Percentiles rank a stretch among this genome's conserved stretches.
Evolutionary conservation across 2,888 invertebrate genomes (phyloP).

Genomic region (Bugulina stolonifera): DNA sequence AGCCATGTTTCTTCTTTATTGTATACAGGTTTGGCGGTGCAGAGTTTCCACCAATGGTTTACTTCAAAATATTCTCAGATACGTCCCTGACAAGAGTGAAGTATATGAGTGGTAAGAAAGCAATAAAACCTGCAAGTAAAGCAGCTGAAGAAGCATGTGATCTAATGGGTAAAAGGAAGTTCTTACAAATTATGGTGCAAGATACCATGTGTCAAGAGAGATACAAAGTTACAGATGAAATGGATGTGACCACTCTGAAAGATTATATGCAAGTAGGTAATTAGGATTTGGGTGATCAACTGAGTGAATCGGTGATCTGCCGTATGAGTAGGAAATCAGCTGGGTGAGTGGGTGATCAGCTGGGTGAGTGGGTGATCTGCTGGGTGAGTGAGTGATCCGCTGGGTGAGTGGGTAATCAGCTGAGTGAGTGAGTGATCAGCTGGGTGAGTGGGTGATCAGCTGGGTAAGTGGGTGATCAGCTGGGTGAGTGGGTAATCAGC

Average conservation of each 20-base stretch:
- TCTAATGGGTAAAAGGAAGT: conserved; percentile 49
- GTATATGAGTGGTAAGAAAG: conserved; percentile 49
- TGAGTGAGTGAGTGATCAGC: too few species aligned
- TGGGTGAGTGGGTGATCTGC: too few species aligned
- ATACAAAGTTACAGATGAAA: conserved; percentile 44
- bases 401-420: too few species aligned
- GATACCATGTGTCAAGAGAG: conserved; percentile 45
- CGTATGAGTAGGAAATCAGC: too few species aligned
- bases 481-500: too few species aligned
- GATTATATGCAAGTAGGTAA: conserved; percentile 51
- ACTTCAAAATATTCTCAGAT: conserved; percentile 47
- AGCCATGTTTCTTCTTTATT: too few species aligned
- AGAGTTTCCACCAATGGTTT: conserved; percentile 53
- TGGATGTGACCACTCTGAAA: conserved; percentile 51
- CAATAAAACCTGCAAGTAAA: conserved; percentile 47
- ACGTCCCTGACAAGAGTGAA: conserved; percentile 38
- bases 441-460: too few species aligned
- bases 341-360: too few species aligned
- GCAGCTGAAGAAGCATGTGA: conserved; percentile 50
- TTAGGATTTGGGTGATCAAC: too few species aligned
- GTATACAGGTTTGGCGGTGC: conserved; percentile 49
- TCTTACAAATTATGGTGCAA: conserved; percentile 47
- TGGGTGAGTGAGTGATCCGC: too few species aligned
- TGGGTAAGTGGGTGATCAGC: too few species aligned
- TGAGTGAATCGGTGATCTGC: too few species aligned